Conservation (phyloP, 2,888 invertebrate genomes). For the Thumatha senex region DNA sequence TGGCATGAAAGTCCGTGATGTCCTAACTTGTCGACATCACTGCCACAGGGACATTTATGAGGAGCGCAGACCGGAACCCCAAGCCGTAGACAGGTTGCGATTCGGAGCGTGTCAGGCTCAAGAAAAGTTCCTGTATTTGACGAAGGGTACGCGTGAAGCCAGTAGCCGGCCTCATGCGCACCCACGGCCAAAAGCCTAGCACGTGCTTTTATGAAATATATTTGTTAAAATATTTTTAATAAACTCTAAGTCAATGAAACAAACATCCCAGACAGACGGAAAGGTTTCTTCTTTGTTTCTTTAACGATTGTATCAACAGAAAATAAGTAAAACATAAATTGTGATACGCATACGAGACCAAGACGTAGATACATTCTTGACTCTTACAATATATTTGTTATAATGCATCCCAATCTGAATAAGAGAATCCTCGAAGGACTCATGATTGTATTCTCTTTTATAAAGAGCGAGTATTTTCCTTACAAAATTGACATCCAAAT, state of each 20-base stretch:
- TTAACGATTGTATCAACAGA: conserved; percentile 59
- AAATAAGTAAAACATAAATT: conserved; percentile 39
- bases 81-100: too few relatives aligned
- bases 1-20: too few relatives aligned
- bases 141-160: too few relatives aligned
- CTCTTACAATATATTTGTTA: conserved; percentile 64
- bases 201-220: too few relatives aligned
- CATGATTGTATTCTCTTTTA: conserved; percentile 74
- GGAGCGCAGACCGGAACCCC: too few relatives aligned
- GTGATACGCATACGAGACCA: conserved; percentile 44
- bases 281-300: conserved; percentile 39
- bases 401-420: conserved; percentile 66
- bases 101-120: too few relatives aligned
- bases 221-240: background rate
- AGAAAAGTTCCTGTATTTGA: too few relatives aligned
- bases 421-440: conserved; percentile 54
- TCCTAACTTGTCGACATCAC: too few relatives aligned
- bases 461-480: conserved; percentile 74
- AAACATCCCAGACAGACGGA: background rate
- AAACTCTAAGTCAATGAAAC: background rate
- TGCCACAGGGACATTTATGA: too few relatives aligned
- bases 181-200: too few relatives aligned
- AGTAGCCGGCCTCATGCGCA: too few relatives aligned
- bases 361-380: conserved; percentile 48
- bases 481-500: conserved; percentile 82